These are phyloP conservation scores for Toxotes lorentzi DNA, from an alignment of 2,797 vertebrate species.

Conservation along the genomic window DNA sequence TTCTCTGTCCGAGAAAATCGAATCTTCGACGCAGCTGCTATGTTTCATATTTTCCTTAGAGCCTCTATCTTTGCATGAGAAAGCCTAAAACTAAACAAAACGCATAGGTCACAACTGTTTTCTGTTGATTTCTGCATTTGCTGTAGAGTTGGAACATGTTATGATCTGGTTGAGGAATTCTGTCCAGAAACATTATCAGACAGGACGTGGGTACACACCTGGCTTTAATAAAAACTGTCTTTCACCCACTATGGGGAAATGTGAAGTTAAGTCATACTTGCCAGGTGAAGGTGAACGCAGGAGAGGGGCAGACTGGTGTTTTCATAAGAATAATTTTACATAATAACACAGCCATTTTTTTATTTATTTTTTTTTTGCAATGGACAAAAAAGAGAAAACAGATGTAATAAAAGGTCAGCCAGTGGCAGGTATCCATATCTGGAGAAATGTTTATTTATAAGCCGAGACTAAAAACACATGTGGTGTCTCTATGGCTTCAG, in stretches of 20 bases:
- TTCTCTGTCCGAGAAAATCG: neutral
- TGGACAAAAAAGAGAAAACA: constrained; percentile 87
- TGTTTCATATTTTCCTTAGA: constrained; percentile 27
- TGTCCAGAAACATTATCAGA: constrained; percentile 68
- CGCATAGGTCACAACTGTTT: constrained; percentile 27
- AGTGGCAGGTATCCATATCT: constrained; percentile 85
- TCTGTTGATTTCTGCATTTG: constrained; percentile 48
- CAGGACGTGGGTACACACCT: constrained; percentile 78
- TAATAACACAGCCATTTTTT: constrained; percentile 82
- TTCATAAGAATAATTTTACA: constrained; percentile 91
- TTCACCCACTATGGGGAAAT: constrained; percentile 76
- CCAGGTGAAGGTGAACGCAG: constrained; percentile 87
- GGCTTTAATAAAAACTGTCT: constrained; percentile 86
- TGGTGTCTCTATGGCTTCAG: constrained; percentile 69
- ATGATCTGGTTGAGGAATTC: constrained; percentile 72
- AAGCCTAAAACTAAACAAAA: constrained; percentile 20
- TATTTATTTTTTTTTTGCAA: constrained; percentile 43
- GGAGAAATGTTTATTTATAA: constrained; percentile 86
- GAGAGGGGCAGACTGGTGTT: constrained; percentile 84
- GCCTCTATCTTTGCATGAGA: constrained; percentile 37
- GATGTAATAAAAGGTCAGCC: constrained; percentile 88
- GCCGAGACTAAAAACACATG: constrained; percentile 84
- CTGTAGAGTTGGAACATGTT: constrained; percentile 61
- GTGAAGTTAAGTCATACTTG: constrained; percentile 83
- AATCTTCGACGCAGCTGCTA: constrained; percentile 34